These are phyloP conservation scores for Percopsis omiscomaycus DNA, from an alignment of 2,797 vertebrate genomes.

Conservation along the genomic window DNA sequence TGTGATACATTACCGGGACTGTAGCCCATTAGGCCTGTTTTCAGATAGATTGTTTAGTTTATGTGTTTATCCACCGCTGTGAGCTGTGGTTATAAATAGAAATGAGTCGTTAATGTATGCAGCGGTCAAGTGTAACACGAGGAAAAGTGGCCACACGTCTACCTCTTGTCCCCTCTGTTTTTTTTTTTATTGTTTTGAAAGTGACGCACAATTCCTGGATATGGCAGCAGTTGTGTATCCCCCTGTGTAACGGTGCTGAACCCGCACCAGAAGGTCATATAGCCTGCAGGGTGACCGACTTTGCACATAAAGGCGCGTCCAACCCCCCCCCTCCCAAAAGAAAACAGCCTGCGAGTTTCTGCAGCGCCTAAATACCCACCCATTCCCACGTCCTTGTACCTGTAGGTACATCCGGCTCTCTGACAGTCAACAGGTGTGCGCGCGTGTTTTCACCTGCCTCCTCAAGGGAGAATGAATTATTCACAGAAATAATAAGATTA, in stretches of 20 bases:
- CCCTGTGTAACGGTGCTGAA: background rate
- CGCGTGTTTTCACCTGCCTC: background rate
- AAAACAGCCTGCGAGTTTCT: background rate
- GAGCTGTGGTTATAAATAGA: too few relatives aligned
- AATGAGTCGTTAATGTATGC: too few relatives aligned
- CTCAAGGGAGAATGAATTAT: constrained; percentile 49
- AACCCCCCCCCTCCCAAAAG: constrained; percentile 44
- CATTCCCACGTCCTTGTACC: background rate
- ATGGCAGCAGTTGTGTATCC: background rate
- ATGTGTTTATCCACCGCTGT: too few relatives aligned
- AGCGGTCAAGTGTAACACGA: too few relatives aligned
- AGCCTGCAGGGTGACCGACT: too few relatives aligned
- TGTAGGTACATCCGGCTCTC: constrained; percentile 16
- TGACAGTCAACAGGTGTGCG: constrained; percentile 14
- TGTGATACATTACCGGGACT: background rate
- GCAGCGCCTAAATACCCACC: too few relatives aligned
- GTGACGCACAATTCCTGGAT: background rate
- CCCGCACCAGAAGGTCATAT: too few relatives aligned
- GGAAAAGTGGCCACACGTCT: too few relatives aligned
- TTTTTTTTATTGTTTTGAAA: background rate
- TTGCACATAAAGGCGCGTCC: constrained; percentile 33
- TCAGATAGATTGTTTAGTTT: too few relatives aligned
- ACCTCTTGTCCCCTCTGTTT: background rate
- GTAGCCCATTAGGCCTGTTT: too few relatives aligned
- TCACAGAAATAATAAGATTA: constrained; percentile 48